Evolutionary conservation across 2,797 vertebrate genomes (phyloP).

Genomic region (Lemur catta): DNA sequence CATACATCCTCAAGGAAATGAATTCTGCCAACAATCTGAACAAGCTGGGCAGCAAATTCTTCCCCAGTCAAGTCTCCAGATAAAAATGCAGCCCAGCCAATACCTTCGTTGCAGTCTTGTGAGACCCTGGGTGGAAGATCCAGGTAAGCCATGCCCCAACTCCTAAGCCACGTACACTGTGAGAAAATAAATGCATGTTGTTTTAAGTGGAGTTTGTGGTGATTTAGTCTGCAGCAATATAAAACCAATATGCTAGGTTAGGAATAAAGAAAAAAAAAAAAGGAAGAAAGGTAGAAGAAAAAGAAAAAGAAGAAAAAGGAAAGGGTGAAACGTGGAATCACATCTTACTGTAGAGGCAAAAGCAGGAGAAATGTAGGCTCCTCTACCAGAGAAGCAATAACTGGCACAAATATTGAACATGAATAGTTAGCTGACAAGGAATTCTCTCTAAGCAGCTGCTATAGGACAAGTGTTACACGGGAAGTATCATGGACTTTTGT

Average conservation of each 20-base stretch:
- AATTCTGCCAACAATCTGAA: not conserved
- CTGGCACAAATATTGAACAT: not conserved
- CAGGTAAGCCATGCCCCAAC: not conserved
- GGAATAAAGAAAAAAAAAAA: not conserved
- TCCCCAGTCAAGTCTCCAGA: not conserved
- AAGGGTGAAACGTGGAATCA: not conserved
- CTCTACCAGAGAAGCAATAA: not conserved
- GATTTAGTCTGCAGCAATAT: not conserved
- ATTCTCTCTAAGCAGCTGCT: not conserved
- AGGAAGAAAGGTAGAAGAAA: not conserved
- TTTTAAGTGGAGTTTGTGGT: not conserved
- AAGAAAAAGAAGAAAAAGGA: not conserved
- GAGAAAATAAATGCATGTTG: not conserved
- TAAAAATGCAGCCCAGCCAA: not conserved
- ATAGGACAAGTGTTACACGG: not conserved
- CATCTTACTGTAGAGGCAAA: not conserved
- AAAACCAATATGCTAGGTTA: not conserved
- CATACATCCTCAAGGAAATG: not conserved
- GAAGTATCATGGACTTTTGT: not conserved
- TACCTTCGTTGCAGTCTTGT: not conserved
- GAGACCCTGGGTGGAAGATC: not conserved
- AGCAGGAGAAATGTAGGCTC: not conserved
- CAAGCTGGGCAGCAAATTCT: slow-evolving; percentile 19
- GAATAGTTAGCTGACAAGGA: not conserved
- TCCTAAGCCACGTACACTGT: not conserved